Evolutionary conservation across 2,113 vertebrate genomes (phyloP), one percentile per base, ranked within the genome.

Genomic region (Dermatemys mawii): DNA sequence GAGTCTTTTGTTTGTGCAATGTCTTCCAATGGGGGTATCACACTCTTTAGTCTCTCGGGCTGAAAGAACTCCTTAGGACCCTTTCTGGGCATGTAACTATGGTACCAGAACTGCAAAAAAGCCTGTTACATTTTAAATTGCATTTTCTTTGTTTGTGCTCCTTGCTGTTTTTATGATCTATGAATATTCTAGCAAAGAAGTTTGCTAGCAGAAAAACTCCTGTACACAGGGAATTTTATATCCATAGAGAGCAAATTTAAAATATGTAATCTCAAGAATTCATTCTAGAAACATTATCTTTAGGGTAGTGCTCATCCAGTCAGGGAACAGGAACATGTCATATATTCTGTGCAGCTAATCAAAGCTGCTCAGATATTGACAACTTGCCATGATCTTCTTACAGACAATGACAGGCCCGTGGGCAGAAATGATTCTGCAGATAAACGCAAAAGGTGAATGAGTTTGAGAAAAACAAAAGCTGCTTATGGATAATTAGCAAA

Each of bases 201-300:
- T 79, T 48, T 80, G 24, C 38, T 87, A 50, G 12, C 60, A 13
- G 41, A 80, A 78, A 84, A 88, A 82, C 63, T 67, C 3, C 32
- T 82, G 13, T 44, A 76, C 86, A 26, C 19, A 38, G 2, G 57
- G 26, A 50, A 24, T n/a, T 60, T 9, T 10, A 1, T 0, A 0
- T 7, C 29, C 70, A 24, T 5, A 29, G 11, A 84, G 75, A 81
- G 63, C 2, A 67, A 17, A 16, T 67, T 49, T 90, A 29, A 63
- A 32, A 53, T 63, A 11, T 79, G 11, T 49, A 5, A 29, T 35
- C 22, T 41, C 46, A 41, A 38, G 9, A 29, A 24, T 16, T 67
- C 9, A 4, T 0, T 0, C 22, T 84, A 82, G 8, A 2, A 55
- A 81, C 14, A 6, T 46, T 27, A 46, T 46, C 22, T 22, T n/a